Evolutionary conservation across 2,888 invertebrate genomes (phyloP), one percentile per base, ranked within the genome.

Genomic region (Nebria brevicollis): DNA sequence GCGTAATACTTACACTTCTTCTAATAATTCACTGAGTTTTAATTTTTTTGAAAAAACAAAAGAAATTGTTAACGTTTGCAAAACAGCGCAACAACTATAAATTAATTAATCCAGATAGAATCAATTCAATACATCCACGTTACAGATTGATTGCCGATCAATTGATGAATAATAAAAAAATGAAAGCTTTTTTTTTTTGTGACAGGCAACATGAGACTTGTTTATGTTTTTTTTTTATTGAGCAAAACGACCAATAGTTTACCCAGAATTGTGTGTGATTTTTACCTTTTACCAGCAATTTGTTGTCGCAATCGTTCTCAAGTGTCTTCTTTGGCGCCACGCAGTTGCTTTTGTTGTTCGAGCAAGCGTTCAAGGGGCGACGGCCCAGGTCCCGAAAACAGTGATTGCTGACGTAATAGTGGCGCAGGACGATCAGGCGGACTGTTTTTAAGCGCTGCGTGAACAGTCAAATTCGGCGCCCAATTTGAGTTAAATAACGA

Each of bases 351-450:
- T 89, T 96, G 96, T 85, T 95, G 95, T 87, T 96, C 95, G 83
- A 96, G 89, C 25, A 96, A 91, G 66, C 95, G 92, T 87, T 95
- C 95, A 81, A 96, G 90, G 0, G 95, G 95, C 64, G 95, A 95
- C 1, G 95, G 94, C 2, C 94, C 94, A 5, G 94, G 94, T 0
- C 94, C 94, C 11, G 94, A 93, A 94, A 95, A 95, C 70, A 95
- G 89, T 0, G 95, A 94, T 92, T 95, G 92, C 65, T 88, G 88
- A 13, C 85, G 85, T 70, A 86, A 73, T 13, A 84, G 68, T 8
- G 77, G 82, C 20, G 83, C 72, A 83, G 82, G 81, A 72, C 83
- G 83, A 13, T 81, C 83, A 6, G 83, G 78, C 5, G 84, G 84
- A 79, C 84, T 86, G 65, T 83, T 83, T 10, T 83, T 82, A 66